Conservation (phyloP, 2,113 vertebrate species). For the Xiphophorus maculatus region DNA sequence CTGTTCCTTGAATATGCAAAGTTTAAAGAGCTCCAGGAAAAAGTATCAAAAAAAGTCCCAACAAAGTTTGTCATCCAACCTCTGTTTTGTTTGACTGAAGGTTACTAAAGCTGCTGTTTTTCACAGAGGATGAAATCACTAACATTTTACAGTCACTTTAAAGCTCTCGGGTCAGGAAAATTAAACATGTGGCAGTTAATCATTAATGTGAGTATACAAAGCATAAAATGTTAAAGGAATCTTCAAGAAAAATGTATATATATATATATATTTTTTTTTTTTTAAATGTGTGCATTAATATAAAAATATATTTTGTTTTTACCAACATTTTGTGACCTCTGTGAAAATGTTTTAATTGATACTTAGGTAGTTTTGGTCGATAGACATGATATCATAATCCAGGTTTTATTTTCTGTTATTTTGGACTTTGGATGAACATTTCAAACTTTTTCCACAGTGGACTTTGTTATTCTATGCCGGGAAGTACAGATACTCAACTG, state of each 20-base stretch:
- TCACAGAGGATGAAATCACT: background rate
- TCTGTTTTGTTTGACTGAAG: background rate
- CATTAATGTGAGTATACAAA: conserved; percentile 8
- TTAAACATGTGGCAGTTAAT: background rate
- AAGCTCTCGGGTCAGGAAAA: conserved; percentile 5
- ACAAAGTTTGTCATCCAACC: background rate
- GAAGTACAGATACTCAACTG: conserved; percentile 26
- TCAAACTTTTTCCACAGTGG: conserved; percentile 31
- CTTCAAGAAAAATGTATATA: background rate
- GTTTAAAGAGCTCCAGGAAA: background rate
- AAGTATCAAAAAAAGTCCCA: background rate
- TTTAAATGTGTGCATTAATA: background rate
- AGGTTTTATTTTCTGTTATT: background rate
- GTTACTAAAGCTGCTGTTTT: conserved; percentile 9
- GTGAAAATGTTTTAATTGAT: background rate
- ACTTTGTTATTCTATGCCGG: conserved; percentile 2
- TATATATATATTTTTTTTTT: background rate
- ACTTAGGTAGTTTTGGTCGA: background rate
- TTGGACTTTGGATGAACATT: conserved; percentile 33
- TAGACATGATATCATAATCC: background rate
- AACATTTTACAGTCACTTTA: conserved; percentile 21
- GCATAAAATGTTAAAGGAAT: background rate
- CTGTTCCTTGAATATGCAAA: background rate
- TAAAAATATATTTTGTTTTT: background rate
- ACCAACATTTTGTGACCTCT: background rate